Percentiles rank a stretch among this genome's conserved stretches.
Conservation (phyloP, 2,888 invertebrate species). For the Maniola hyperantus region DNA sequence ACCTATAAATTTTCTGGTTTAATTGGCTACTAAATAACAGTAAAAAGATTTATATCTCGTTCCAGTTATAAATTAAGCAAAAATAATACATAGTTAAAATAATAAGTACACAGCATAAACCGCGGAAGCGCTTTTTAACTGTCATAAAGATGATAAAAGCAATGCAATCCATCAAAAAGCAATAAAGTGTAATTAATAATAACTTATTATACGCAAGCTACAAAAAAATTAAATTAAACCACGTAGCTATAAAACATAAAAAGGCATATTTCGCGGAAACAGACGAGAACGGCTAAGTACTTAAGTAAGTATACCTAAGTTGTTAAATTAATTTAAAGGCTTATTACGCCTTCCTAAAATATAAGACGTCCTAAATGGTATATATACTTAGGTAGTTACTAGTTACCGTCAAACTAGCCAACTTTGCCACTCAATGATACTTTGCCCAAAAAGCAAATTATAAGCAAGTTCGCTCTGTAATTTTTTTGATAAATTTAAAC, state of each 20-base stretch:
- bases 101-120: slow-evolving; percentile 13
- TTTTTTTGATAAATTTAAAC: too few relatives aligned
- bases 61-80: slow-evolving; percentile 1
- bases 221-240: slow-evolving; percentile 9
- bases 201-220: neutral
- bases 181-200: slow-evolving; percentile 20
- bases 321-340: too few relatives aligned
- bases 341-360: too few relatives aligned
- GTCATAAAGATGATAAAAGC: slow-evolving; percentile 17
- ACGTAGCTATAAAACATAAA: slow-evolving; percentile 11
- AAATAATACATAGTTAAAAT: neutral
- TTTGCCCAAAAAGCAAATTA: too few relatives aligned
- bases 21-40: neutral
- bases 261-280: slow-evolving; percentile 12
- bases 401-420: too few relatives aligned
- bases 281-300: too few relatives aligned
- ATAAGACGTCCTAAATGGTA: too few relatives aligned
- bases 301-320: too few relatives aligned
- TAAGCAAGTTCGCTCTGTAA: too few relatives aligned
- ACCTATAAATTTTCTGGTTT: too few relatives aligned
- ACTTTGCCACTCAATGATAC: too few relatives aligned
- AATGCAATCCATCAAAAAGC: slow-evolving; percentile 20
- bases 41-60: slow-evolving; percentile 1
- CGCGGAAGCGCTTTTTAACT: slow-evolving; percentile 13
- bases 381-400: too few relatives aligned